phyloP scores from a whole-genome alignment of 2,888 invertebrate species.

The Eristalis tenax region DNA sequence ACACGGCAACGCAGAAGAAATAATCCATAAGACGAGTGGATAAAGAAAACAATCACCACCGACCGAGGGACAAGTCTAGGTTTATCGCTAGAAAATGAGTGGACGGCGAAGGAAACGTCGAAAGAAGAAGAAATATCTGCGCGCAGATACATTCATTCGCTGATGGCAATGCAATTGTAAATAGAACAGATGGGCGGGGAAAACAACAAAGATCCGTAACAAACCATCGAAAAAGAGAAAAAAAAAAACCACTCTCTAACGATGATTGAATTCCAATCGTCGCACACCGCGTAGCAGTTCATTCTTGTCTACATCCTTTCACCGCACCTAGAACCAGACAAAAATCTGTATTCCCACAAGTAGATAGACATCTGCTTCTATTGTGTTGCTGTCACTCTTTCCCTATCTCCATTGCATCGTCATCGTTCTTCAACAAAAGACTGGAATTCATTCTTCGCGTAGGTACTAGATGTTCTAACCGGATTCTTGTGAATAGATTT shows the following conservation, averaged over 20 bases:
- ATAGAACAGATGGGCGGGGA: background rate
- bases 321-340: background rate
- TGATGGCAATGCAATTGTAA: background rate
- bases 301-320: background rate
- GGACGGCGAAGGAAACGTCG: constrained; percentile 39
- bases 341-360: background rate
- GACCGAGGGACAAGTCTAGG: constrained; percentile 15
- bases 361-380: background rate
- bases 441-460: constrained; percentile 51
- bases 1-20: constrained; percentile 5
- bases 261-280: constrained; percentile 4
- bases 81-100: constrained; percentile 27
- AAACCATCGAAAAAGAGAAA: background rate
- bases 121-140: constrained; percentile 27
- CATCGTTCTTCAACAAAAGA: constrained; percentile 48
- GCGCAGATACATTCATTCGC: background rate
- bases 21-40: background rate
- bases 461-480: constrained; percentile 4
- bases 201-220: background rate
- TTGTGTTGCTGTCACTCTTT: background rate
- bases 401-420: constrained; percentile 12
- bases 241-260: background rate
- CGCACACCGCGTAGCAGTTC: background rate
- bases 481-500: background rate
- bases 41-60: constrained; percentile 37